Percentiles rank a stretch among this genome's conserved stretches.
Conservation (phyloP, 1,140 invertebrate species). For the Notospermus geniculatus region DNA sequence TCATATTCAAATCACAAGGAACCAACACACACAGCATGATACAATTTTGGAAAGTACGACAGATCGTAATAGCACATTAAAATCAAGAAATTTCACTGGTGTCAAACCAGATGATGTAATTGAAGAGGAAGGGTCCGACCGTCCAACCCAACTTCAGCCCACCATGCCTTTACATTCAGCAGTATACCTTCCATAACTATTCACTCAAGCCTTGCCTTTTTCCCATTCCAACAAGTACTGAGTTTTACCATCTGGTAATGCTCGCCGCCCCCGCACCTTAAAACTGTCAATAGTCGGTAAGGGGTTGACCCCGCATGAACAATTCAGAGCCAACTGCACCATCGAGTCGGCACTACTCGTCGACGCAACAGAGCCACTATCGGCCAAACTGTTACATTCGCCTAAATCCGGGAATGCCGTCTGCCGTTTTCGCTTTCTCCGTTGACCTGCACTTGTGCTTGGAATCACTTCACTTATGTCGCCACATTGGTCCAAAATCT, state of each 20-base stretch:
- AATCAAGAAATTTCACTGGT: too few species aligned
- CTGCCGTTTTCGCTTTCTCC: neutral
- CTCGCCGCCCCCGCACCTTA: constrained; percentile 71
- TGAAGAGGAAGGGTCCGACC: too few species aligned
- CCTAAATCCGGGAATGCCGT: neutral
- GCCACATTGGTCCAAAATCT: neutral
- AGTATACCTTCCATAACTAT: too few species aligned
- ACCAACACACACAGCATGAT: too few species aligned
- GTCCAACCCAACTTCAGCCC: too few species aligned
- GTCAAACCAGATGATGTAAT: too few species aligned
- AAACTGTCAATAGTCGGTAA: constrained; percentile 81
- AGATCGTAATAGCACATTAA: too few species aligned
- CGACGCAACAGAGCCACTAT: constrained; percentile 13
- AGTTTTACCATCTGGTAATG: constrained; percentile 66
- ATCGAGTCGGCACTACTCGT: constrained; percentile 67
- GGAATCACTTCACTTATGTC: neutral
- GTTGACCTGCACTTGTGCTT: neutral
- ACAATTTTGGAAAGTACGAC: too few species aligned
- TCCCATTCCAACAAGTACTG: constrained; percentile 91
- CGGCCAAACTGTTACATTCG: neutral
- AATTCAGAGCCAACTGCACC: constrained; percentile 78
- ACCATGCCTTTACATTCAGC: too few species aligned
- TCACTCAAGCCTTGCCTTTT: constrained; percentile 6
- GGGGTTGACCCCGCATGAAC: constrained; percentile 75
- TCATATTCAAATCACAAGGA: too few species aligned